Evolutionary conservation across 2,888 invertebrate genomes (phyloP).

Genomic region (Meandrusa payeni): DNA sequence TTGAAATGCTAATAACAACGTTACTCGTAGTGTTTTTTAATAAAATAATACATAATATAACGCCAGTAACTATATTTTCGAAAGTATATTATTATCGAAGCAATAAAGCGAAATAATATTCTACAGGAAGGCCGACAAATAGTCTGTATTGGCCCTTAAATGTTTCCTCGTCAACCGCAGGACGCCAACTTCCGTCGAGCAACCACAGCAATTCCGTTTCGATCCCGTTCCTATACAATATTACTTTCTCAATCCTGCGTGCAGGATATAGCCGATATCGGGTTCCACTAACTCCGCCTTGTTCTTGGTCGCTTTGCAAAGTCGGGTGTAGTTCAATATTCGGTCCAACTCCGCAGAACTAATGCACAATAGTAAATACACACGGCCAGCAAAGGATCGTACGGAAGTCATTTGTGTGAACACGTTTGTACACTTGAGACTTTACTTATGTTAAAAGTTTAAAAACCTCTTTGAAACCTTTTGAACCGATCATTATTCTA

Average conservation of each 20-base stretch:
- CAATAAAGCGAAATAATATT: slow-evolving; percentile 10
- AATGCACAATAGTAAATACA: slow-evolving; percentile 16
- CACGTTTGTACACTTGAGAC: too few species aligned
- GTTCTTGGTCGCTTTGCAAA: slow-evolving; percentile 18
- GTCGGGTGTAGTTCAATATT: slow-evolving; percentile 17
- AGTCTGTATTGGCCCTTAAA: slow-evolving; percentile 25
- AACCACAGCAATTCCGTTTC: slow-evolving; percentile 41
- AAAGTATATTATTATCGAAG: not conserved
- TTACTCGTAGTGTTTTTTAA: too few species aligned
- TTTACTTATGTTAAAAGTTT: too few species aligned
- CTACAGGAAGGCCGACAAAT: slow-evolving; percentile 19
- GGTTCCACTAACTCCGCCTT: slow-evolving; percentile 9
- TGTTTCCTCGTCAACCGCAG: slow-evolving; percentile 36
- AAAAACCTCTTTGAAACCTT: too few species aligned
- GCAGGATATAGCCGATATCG: slow-evolving; percentile 28
- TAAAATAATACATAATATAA: too few species aligned
- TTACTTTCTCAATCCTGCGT: slow-evolving; percentile 28
- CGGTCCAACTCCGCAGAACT: slow-evolving; percentile 7
- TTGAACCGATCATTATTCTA: too few species aligned
- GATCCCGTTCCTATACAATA: slow-evolving; percentile 33
- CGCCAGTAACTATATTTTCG: too few species aligned
- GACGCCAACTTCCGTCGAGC: slow-evolving; percentile 38
- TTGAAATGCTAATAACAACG: too few species aligned
- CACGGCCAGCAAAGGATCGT: not conserved
- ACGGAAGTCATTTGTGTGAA: not conserved